A percentile compares a stretch with the other conserved stretches of the same genome.
phyloP scores from a whole-genome alignment of 2,113 vertebrate genomes.

The Pseudonaja textilis region DNA sequence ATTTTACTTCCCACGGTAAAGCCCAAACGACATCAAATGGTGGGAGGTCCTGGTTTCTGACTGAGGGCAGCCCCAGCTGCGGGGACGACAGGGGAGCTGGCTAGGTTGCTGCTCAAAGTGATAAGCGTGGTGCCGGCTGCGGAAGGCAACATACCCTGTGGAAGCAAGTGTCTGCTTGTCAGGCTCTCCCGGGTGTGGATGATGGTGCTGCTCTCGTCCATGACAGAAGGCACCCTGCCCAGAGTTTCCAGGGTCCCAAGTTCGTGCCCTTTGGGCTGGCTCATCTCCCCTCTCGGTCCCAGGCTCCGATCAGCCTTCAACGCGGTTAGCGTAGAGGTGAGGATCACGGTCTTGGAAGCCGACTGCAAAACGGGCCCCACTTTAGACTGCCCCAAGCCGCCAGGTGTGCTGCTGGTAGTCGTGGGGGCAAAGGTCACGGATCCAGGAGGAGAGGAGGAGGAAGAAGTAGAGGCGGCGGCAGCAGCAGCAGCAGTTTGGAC shows the following conservation, averaged over 20 bases:
- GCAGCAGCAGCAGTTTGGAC: constrained; percentile 19
- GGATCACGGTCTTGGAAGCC: constrained; percentile 44
- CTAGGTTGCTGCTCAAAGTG: constrained; percentile 31
- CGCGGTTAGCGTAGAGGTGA: constrained; percentile 23
- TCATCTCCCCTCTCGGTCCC: background rate
- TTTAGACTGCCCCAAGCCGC: constrained; percentile 39
- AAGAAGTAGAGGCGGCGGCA: background rate
- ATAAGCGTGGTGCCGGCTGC: constrained; percentile 35
- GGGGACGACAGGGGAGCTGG: constrained; percentile 21
- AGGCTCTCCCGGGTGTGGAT: constrained; percentile 43
- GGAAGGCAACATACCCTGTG: constrained; percentile 25
- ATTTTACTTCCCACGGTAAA: accelerated
- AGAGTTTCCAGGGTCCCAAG: constrained; percentile 39
- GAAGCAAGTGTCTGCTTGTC: constrained; percentile 46
- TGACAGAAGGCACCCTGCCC: constrained; percentile 56
- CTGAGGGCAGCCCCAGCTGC: background rate
- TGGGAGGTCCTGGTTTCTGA: constrained; percentile 31
- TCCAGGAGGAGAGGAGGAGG: constrained; percentile 6
- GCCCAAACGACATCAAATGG: accelerated
- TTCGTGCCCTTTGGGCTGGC: background rate
- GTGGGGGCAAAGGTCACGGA: constrained; percentile 42
- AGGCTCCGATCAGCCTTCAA: constrained; percentile 12
- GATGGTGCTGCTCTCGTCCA: constrained; percentile 52
- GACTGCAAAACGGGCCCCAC: constrained; percentile 50
- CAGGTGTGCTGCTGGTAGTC: constrained; percentile 14